Evolutionary conservation across 1,140 invertebrate genomes (phyloP).

Genomic region (Trissolcus basalis): DNA sequence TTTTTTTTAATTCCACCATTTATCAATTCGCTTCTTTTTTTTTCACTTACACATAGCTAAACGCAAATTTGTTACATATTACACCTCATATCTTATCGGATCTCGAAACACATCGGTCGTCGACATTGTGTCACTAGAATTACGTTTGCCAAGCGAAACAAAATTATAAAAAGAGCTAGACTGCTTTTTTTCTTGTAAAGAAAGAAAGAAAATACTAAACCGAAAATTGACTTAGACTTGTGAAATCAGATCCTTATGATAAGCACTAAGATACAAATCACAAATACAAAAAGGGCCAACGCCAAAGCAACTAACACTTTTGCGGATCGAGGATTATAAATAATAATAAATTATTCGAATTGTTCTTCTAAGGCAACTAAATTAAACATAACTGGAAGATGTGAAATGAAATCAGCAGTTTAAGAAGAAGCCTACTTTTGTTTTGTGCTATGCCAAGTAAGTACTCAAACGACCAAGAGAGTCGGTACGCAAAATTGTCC

Average conservation of each 20-base stretch:
- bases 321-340: constrained; percentile 17
- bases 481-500: neutral
- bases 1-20: constrained; percentile 21
- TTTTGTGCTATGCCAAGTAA: constrained; percentile 49
- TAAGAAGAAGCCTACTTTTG: constrained; percentile 20
- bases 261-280: constrained; percentile 17
- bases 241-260: constrained; percentile 1
- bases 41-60: constrained; percentile 59
- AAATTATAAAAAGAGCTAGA: too few relatives aligned
- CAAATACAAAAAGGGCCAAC: constrained; percentile 8
- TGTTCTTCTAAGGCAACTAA: constrained; percentile 11
- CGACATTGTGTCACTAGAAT: constrained; percentile 20
- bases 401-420: constrained; percentile 27
- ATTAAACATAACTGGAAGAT: constrained; percentile 4
- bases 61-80: constrained; percentile 54
- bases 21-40: constrained; percentile 4
- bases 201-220: constrained; percentile 12
- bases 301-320: constrained; percentile 28
- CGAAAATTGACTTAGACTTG: constrained; percentile 23
- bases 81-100: constrained; percentile 51
- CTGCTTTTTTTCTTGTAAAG: too few relatives aligned
- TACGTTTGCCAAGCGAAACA: constrained; percentile 34
- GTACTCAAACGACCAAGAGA: constrained; percentile 31
- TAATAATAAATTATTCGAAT: constrained; percentile 32
- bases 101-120: constrained; percentile 49